phyloP scores from a whole-genome alignment of 2,888 invertebrate species.

The Cyaniris semiargus region DNA sequence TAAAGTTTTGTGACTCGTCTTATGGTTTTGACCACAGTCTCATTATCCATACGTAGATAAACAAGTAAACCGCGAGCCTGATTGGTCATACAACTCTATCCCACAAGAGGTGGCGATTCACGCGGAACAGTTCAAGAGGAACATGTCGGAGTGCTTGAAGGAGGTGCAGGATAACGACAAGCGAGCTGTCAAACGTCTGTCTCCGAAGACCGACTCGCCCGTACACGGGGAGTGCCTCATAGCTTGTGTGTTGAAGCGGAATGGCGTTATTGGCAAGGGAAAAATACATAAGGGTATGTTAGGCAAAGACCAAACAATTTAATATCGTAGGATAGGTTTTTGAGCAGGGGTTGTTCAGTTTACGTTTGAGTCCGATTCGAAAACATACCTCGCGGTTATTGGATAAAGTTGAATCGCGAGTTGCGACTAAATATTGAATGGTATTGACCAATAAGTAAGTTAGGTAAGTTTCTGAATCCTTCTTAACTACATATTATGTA shows the following conservation, averaged over 20 bases:
- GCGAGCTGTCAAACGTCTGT: constrained; percentile 56
- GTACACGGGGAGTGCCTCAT: constrained; percentile 71
- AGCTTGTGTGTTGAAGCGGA: constrained; percentile 69
- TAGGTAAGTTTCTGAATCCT: too few relatives aligned
- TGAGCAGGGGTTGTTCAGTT: too few relatives aligned
- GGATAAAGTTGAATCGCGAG: too few relatives aligned
- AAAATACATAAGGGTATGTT: constrained; percentile 66
- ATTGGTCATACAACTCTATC: constrained; percentile 78
- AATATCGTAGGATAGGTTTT: background rate
- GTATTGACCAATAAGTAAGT: too few relatives aligned
- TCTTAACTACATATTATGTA: too few relatives aligned
- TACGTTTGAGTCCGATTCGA: too few relatives aligned
- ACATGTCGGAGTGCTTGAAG: constrained; percentile 70
- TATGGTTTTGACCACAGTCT: background rate
- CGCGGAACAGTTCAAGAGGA: constrained; percentile 63
- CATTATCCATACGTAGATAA: background rate
- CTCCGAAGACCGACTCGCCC: constrained; percentile 64
- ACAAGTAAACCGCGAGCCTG: constrained; percentile 49
- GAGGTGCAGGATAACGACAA: constrained; percentile 64
- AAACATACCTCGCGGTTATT: too few relatives aligned
- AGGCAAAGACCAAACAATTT: constrained; percentile 28
- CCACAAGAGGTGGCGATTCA: constrained; percentile 57
- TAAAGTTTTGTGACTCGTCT: background rate
- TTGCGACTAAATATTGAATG: too few relatives aligned
- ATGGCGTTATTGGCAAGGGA: constrained; percentile 61